phyloP scores from a whole-genome alignment of 1,140 invertebrate species.

The Drosophila biarmipes region DNA sequence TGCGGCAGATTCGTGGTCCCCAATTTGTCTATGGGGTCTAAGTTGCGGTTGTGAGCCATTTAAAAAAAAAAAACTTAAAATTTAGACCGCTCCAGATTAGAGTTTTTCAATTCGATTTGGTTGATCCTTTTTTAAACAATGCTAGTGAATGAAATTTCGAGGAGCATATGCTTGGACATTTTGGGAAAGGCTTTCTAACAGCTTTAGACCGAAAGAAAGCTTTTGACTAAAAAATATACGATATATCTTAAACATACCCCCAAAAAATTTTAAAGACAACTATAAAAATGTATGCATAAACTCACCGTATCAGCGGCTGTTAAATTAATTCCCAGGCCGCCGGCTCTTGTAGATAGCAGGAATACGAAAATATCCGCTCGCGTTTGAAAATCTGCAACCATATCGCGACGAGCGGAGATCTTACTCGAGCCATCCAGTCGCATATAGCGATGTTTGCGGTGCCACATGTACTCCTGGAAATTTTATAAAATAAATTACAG shows the following conservation, averaged over 20 bases:
- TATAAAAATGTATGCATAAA: slow-evolving; percentile 32
- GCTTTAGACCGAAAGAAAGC: background rate
- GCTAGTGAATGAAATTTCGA: background rate
- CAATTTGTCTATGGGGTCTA: background rate
- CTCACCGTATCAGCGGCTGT: slow-evolving; percentile 98
- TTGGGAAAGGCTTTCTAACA: background rate
- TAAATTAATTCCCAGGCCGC: slow-evolving; percentile 98
- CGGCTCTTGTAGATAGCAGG: slow-evolving; percentile 97
- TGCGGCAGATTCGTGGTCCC: background rate
- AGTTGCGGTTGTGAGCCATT: slow-evolving; percentile 5
- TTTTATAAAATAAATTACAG: background rate
- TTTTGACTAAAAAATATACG: background rate
- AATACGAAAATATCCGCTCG: slow-evolving; percentile 98
- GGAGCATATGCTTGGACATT: background rate
- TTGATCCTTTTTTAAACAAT: background rate
- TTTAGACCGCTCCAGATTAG: background rate
- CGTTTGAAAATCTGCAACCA: slow-evolving; percentile 97
- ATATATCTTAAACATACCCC: background rate
- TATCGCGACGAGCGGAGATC: slow-evolving; percentile 95
- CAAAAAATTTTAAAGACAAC: background rate
- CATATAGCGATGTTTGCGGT: slow-evolving; percentile 96
- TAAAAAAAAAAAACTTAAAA: background rate
- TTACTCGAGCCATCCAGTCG: slow-evolving; percentile 96
- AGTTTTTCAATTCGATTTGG: background rate
- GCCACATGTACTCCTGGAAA: slow-evolving; percentile 95